These are phyloP conservation scores for Hoplostethus atlanticus DNA, from an alignment of 2,797 vertebrate genomes.

Conservation along the genomic window DNA sequence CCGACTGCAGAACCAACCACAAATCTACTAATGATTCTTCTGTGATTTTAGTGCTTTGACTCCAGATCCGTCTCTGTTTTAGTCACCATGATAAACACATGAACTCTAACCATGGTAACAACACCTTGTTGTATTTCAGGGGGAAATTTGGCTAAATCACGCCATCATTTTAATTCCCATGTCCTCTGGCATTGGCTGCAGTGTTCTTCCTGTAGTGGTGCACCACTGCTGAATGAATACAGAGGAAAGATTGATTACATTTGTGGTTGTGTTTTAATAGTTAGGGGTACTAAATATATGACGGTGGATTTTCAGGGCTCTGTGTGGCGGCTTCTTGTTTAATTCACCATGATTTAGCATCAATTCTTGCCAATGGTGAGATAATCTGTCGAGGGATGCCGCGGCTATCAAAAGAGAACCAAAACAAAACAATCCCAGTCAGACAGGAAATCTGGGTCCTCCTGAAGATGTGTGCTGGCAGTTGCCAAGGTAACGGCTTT, in stretches of 20 bases:
- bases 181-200: slow-evolving; percentile 38
- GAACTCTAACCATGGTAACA: slow-evolving; percentile 8
- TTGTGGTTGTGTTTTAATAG: slow-evolving; percentile 11
- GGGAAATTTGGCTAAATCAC: slow-evolving; percentile 42
- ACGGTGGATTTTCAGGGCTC: slow-evolving; percentile 20
- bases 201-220: slow-evolving; percentile 6
- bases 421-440: slow-evolving; percentile 73
- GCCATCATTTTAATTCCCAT: slow-evolving; percentile 38
- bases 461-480: slow-evolving; percentile 78
- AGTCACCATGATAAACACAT: slow-evolving; percentile 13
- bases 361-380: slow-evolving; percentile 65
- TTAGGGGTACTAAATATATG: slow-evolving; percentile 28
- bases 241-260: slow-evolving; percentile 27
- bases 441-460: slow-evolving; percentile 79
- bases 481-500: slow-evolving; percentile 80
- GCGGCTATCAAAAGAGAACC: slow-evolving; percentile 66
- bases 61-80: slow-evolving; percentile 17
- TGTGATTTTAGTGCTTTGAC: slow-evolving; percentile 1
- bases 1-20: too few relatives aligned
- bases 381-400: slow-evolving; percentile 74
- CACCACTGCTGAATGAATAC: slow-evolving; percentile 21
- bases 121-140: slow-evolving; percentile 28
- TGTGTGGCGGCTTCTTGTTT: slow-evolving; percentile 33
- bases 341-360: slow-evolving; percentile 64
- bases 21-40: neutral